Evolutionary conservation across 1,140 invertebrate genomes (phyloP).

Genomic region (Penaeus japonicus): DNA sequence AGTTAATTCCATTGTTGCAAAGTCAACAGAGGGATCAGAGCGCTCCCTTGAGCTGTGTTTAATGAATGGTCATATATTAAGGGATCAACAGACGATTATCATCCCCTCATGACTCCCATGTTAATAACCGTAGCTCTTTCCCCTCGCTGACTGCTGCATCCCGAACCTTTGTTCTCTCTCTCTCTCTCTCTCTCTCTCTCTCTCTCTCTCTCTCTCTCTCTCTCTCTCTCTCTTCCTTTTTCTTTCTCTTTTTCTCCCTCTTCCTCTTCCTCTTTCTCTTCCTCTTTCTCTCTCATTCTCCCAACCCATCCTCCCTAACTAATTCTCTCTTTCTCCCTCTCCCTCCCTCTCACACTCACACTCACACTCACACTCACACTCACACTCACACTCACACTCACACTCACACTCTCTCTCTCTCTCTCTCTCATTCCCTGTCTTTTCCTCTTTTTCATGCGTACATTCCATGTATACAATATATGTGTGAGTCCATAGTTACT

Average conservation of each 20-base stretch:
- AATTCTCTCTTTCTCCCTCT: not conserved
- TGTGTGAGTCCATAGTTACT: too few species aligned
- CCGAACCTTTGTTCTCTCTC: not conserved
- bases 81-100: constrained; percentile 41
- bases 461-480: not conserved
- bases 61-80: constrained; percentile 46
- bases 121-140: not conserved
- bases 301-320: not conserved
- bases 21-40: constrained; percentile 36
- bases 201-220: not conserved
- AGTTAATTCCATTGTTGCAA: constrained; percentile 51
- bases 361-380: not conserved
- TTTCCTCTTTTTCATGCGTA: not conserved
- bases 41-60: constrained; percentile 23
- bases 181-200: constrained; percentile 9
- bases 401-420: not conserved
- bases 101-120: constrained; percentile 11
- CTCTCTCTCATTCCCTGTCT: not conserved
- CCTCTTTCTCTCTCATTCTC: not conserved
- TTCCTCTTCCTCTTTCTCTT: not conserved
- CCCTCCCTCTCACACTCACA: not conserved
- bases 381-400: constrained; percentile 1
- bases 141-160: not conserved
- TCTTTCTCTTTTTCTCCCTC: not conserved
- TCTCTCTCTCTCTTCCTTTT: not conserved